Evolutionary conservation across 1,140 invertebrate species (phyloP).

Genomic region (Leptinotarsa lineolata): DNA sequence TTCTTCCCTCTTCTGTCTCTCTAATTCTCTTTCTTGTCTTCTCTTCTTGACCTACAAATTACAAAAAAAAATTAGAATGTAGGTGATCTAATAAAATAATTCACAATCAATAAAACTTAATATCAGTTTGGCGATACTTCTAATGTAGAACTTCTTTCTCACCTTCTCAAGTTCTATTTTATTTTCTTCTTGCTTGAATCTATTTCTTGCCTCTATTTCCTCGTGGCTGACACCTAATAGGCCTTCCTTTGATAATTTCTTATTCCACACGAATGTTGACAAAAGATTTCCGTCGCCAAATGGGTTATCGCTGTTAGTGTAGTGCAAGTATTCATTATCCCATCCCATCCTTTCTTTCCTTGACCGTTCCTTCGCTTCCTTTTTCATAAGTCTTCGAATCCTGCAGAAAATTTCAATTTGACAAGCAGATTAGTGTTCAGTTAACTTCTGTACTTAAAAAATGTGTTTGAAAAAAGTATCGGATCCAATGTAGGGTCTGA

Average conservation of each 20-base stretch:
- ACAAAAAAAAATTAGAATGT: too few relatives aligned
- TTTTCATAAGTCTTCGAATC: constrained; percentile 82
- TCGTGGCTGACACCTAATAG: constrained; percentile 77
- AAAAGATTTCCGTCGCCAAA: constrained; percentile 95
- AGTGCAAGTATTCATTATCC: constrained; percentile 94
- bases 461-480: background rate
- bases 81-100: too few relatives aligned
- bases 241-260: constrained; percentile 96
- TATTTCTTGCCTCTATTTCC: constrained; percentile 83
- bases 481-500: too few relatives aligned
- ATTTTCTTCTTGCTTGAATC: constrained; percentile 89
- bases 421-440: too few relatives aligned
- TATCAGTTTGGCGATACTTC: too few relatives aligned
- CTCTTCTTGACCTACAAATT: constrained; percentile 79
- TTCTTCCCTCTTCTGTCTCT: constrained; percentile 86
- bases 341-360: constrained; percentile 91
- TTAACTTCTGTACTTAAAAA: background rate
- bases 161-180: constrained; percentile 85
- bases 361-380: constrained; percentile 88
- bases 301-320: constrained; percentile 97
- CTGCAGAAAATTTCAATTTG: constrained; percentile 53
- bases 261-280: constrained; percentile 94
- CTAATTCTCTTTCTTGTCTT: constrained; percentile 84
- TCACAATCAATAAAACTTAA: background rate
- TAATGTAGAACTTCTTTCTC: constrained; percentile 14